A percentile compares a stretch with the other conserved stretches of the same genome.
Evolutionary conservation across 2,797 vertebrate genomes (phyloP).

Genomic region (Clarias fuscus): DNA sequence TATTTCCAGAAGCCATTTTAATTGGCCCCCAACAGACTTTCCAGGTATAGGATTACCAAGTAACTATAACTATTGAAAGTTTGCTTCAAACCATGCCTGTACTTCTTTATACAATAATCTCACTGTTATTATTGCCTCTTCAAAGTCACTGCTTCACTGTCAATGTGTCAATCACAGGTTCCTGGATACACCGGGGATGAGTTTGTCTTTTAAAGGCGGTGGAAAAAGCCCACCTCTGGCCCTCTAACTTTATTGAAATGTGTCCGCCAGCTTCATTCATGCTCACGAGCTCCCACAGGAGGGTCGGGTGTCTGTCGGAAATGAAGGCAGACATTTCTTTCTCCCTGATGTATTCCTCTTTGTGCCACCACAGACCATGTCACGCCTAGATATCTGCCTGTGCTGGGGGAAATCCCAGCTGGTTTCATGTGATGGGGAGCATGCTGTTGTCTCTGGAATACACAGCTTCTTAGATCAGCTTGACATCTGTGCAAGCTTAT

Average conservation of each 20-base stretch:
- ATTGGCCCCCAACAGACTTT: constrained; percentile 28
- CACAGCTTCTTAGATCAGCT: constrained; percentile 58
- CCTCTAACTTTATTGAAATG: constrained; percentile 64
- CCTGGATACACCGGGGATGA: constrained; percentile 32
- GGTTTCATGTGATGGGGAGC: constrained; percentile 50
- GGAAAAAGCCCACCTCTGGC: constrained; percentile 58
- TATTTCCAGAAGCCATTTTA: constrained; percentile 20
- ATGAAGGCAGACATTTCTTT: constrained; percentile 59
- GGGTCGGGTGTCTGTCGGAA: constrained; percentile 66
- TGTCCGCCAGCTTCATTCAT: constrained; percentile 64
- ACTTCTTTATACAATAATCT: constrained; percentile 32
- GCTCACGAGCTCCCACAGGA: constrained; percentile 58
- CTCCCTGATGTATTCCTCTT: constrained; percentile 42
- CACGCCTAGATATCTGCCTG: constrained; percentile 47
- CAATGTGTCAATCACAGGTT: constrained; percentile 51
- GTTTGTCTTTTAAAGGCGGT: constrained; percentile 51
- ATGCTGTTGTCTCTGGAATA: constrained; percentile 57
- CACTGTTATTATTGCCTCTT: constrained; percentile 32
- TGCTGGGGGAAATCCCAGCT: constrained; percentile 35
- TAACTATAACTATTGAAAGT: constrained; percentile 29
- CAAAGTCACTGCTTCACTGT: constrained; percentile 44
- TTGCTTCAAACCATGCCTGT: constrained; percentile 34
- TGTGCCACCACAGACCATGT: constrained; percentile 40
- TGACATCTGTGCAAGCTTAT: constrained; percentile 46
- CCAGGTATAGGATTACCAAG: constrained; percentile 23